Evolutionary conservation across 2,113 vertebrate genomes (phyloP).

Genomic region (Callocephalon fimbriatum): DNA sequence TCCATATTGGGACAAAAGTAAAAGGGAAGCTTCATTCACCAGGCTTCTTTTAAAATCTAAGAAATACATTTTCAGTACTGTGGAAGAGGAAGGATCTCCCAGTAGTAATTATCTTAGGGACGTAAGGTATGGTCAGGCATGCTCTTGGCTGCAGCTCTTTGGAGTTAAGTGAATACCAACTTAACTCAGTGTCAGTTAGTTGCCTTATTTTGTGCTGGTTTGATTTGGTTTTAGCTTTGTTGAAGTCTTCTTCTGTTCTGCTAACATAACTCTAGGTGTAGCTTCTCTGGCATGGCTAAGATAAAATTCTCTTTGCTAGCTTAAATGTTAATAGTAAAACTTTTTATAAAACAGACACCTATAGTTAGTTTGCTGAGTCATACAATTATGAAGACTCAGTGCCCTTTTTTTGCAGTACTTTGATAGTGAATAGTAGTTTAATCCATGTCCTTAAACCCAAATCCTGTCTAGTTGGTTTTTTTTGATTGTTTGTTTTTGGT

Average conservation of each 20-base stretch:
- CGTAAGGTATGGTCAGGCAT: neutral
- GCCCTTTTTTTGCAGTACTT: neutral
- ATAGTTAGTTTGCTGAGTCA: neutral
- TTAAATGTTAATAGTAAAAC: neutral
- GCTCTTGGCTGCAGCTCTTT: neutral
- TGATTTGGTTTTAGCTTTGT: neutral
- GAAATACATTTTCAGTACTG: accelerated
- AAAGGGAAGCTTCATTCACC: neutral
- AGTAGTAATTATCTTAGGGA: neutral
- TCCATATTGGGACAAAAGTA: neutral
- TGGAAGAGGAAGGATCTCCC: neutral
- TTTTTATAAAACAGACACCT: neutral
- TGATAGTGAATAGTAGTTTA: neutral
- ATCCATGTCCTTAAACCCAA: neutral
- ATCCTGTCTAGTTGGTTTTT: neutral
- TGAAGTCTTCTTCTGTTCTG: neutral
- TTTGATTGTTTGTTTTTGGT: neutral
- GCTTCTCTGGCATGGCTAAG: neutral
- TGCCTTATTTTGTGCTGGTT: neutral
- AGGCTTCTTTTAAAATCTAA: neutral
- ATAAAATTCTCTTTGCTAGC: neutral
- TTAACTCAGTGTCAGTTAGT: neutral
- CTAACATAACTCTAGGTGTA: neutral
- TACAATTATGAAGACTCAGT: neutral
- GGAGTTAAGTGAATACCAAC: accelerated